Conservation (phyloP, 2,888 invertebrate genomes). For the Adelphocoris suturalis region DNA sequence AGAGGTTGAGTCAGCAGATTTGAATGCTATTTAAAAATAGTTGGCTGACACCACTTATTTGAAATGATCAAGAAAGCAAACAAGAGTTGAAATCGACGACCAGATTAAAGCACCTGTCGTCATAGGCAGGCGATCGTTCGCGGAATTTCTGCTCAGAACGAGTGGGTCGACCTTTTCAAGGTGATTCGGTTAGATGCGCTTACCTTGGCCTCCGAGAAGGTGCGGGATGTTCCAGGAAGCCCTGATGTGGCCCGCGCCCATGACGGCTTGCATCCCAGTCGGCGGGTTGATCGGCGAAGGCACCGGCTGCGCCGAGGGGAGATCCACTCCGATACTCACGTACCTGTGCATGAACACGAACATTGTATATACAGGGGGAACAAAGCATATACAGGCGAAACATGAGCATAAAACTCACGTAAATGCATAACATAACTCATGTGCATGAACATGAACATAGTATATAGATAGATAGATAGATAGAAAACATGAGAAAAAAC, state of each 20-base stretch:
- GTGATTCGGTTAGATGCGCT: neutral
- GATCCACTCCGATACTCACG: conserved; percentile 80
- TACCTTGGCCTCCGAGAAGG: conserved; percentile 86
- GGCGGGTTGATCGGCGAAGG: conserved; percentile 90
- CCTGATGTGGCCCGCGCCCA: conserved; percentile 87
- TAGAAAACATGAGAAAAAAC: too few species aligned
- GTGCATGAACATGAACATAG: too few species aligned
- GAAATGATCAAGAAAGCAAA: too few species aligned
- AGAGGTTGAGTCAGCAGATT: too few species aligned
- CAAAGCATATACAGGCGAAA: neutral
- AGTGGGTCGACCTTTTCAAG: neutral
- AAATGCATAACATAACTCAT: neutral
- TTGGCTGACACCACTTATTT: too few species aligned
- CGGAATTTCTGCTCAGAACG: neutral
- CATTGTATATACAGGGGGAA: too few species aligned
- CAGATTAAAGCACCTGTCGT: too few species aligned
- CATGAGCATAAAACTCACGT: neutral
- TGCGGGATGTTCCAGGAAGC: conserved; percentile 91
- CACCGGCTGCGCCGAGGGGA: conserved; percentile 87
- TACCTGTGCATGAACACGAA: conserved; percentile 47
- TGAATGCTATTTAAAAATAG: too few species aligned
- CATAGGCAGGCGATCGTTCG: neutral
- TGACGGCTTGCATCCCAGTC: conserved; percentile 88
- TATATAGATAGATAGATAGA: too few species aligned
- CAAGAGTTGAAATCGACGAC: too few species aligned